phyloP scores from a whole-genome alignment of 2,888 invertebrate species.

The Amiota mariae region DNA sequence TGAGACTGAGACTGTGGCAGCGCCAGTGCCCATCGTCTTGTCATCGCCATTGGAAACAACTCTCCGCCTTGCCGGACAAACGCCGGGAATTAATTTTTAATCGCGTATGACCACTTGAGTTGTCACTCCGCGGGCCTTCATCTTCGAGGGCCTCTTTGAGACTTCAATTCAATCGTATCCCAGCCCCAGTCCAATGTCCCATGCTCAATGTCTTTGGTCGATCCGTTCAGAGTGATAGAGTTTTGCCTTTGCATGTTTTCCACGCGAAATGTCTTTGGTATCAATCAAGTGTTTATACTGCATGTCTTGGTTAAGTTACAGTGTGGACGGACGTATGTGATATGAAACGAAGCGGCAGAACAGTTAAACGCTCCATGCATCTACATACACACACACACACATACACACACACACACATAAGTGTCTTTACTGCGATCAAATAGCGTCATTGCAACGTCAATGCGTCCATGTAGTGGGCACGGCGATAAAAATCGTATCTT shows the following conservation, averaged over 20 bases:
- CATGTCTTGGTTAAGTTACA: constrained; percentile 22
- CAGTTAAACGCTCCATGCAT: too few species aligned
- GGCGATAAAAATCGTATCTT: constrained; percentile 64
- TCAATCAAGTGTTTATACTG: constrained; percentile 54
- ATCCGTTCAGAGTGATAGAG: constrained; percentile 7
- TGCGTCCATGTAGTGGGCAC: constrained; percentile 22
- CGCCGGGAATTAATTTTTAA: constrained; percentile 64
- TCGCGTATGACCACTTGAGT: constrained; percentile 65
- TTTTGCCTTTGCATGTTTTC: constrained; percentile 20
- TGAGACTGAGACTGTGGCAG: constrained; percentile 11
- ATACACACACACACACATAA: too few species aligned
- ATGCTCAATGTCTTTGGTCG: neutral
- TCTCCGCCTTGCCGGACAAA: constrained; percentile 6
- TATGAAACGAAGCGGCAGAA: too few species aligned
- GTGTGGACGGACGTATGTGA: neutral
- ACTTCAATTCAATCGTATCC: neutral
- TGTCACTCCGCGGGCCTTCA: constrained; percentile 23
- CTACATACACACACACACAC: too few species aligned
- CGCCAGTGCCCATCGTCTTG: constrained; percentile 32
- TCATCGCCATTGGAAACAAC: constrained; percentile 3
- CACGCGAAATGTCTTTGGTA: constrained; percentile 37
- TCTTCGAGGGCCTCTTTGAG: neutral
- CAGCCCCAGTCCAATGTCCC: neutral
- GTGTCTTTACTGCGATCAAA: too few species aligned
- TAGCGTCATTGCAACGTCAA: neutral